phyloP scores from a whole-genome alignment of 2,113 vertebrate species.

The Myotis yumanensis region DNA sequence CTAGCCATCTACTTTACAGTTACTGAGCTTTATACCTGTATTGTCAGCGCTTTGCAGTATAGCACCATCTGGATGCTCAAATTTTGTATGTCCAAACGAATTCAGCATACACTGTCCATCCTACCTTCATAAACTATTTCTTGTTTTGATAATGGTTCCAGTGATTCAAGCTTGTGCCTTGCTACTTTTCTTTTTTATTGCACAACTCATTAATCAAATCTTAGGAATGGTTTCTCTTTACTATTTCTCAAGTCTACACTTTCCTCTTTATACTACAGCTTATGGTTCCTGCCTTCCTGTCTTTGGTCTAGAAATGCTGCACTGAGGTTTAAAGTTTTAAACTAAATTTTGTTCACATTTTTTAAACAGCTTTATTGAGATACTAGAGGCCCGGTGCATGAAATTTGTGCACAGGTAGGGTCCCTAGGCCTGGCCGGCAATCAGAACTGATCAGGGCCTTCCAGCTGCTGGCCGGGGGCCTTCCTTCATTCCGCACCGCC shows the following conservation, averaged over 20 bases:
- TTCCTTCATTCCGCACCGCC: too few relatives aligned
- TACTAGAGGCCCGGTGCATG: not conserved
- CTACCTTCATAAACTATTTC: not conserved
- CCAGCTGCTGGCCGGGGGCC: too few relatives aligned
- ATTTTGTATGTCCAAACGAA: not conserved
- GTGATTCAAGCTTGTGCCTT: not conserved
- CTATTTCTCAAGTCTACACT: not conserved
- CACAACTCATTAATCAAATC: not conserved
- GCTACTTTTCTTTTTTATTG: not conserved
- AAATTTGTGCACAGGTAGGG: too few relatives aligned
- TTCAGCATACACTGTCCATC: not conserved
- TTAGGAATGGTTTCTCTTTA: not conserved
- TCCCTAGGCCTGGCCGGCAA: too few relatives aligned
- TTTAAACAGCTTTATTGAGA: not conserved
- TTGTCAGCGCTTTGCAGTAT: not conserved
- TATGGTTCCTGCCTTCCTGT: not conserved
- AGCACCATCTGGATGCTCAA: not conserved
- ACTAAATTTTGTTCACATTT: not conserved
- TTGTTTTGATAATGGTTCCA: not conserved
- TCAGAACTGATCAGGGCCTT: too few relatives aligned
- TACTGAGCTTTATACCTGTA: not conserved
- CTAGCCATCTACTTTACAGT: not conserved
- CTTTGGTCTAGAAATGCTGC: not conserved
- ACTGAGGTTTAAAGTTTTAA: not conserved
- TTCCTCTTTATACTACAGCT: not conserved